A percentile compares a stretch with the other conserved stretches of the same genome.
Evolutionary conservation across 2,113 vertebrate genomes (phyloP).

Genomic region (Cisticola juncidis): DNA sequence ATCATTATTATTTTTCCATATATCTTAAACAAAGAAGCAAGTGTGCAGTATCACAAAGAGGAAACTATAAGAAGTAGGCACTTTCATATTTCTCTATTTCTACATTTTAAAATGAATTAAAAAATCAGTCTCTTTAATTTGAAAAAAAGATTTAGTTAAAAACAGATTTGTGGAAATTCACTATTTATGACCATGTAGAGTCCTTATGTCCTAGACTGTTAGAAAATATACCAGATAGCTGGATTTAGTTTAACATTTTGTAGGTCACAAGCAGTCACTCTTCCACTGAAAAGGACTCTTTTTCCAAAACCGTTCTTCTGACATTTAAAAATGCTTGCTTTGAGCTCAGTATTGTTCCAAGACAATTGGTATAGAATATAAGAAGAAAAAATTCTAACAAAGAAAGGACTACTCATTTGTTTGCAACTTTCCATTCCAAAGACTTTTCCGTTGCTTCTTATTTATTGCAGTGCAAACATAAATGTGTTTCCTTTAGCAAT

Average conservation of each 20-base stretch:
- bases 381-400: neutral
- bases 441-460: neutral
- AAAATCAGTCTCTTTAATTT: neutral
- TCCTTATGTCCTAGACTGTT: neutral
- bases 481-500: neutral
- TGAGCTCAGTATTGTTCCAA: neutral
- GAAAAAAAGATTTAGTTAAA: neutral
- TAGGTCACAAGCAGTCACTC: neutral
- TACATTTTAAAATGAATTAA: neutral
- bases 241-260: constrained; percentile 3
- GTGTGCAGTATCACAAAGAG: neutral
- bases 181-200: neutral
- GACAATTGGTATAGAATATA: neutral
- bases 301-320: neutral
- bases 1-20: neutral
- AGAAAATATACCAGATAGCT: neutral
- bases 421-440: neutral
- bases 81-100: neutral
- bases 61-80: neutral
- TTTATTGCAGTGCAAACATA: neutral
- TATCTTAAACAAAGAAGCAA: neutral
- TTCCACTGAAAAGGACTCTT: neutral
- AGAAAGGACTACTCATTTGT: neutral
- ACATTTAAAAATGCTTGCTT: neutral
- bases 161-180: neutral